A percentile compares a stretch with the other conserved stretches of the same genome.
phyloP scores from a whole-genome alignment of 2,888 invertebrate species.

The Argyresthia albistria region DNA sequence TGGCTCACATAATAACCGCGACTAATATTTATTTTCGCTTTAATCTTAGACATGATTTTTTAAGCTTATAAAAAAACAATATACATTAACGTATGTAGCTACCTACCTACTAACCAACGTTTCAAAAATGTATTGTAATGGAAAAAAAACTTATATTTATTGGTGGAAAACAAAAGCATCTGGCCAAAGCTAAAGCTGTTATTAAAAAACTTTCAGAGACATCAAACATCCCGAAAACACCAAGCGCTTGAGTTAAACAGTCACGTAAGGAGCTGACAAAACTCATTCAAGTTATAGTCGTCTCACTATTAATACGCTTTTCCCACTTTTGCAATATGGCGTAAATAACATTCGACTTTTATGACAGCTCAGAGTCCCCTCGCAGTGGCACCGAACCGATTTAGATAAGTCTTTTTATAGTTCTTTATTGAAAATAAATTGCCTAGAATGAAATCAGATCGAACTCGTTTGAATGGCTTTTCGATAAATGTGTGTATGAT shows the following conservation, averaged over 20 bases:
- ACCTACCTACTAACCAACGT: too few relatives aligned
- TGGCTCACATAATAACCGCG: conserved; percentile 2
- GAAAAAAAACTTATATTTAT: too few relatives aligned
- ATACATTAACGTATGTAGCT: not conserved
- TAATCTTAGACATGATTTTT: not conserved
- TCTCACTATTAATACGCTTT: conserved; percentile 3
- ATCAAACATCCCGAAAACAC: too few relatives aligned
- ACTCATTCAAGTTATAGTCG: conserved; percentile 2
- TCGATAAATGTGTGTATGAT: conserved; percentile 55
- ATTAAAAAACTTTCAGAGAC: not conserved
- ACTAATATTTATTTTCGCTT: not conserved
- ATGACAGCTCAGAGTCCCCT: conserved; percentile 52
- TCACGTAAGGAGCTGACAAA: not conserved
- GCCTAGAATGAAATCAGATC: conserved; percentile 69
- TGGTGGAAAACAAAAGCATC: too few relatives aligned
- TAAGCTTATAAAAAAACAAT: too few relatives aligned
- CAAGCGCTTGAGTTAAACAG: not conserved
- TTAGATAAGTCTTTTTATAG: conserved; percentile 73
- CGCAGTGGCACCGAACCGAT: conserved; percentile 52
- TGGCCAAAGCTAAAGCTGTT: too few relatives aligned
- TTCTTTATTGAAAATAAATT: conserved; percentile 74
- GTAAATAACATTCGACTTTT: conserved; percentile 64
- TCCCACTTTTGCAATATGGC: conserved; percentile 39
- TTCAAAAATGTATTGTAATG: too few relatives aligned
- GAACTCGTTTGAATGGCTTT: conserved; percentile 58